A percentile compares a stretch with the other conserved stretches of the same genome.
phyloP scores from a whole-genome alignment of 1,140 invertebrate species.

The Micrasema longulum region DNA sequence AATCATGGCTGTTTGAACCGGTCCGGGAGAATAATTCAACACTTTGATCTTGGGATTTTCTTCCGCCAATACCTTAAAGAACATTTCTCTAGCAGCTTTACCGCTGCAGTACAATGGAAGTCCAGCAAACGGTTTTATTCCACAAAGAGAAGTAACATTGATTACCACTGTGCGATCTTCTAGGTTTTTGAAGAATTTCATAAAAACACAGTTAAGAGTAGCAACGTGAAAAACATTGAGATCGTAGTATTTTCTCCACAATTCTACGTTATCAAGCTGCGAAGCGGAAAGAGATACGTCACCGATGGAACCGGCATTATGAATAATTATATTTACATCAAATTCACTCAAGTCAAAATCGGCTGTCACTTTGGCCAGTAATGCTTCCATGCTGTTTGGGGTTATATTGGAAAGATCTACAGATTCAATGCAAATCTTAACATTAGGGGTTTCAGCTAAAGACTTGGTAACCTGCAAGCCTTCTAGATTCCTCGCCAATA shows the following conservation, averaged over 20 bases:
- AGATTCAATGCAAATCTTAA: conserved; percentile 68
- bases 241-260: conserved; percentile 78
- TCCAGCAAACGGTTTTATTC: conserved; percentile 79
- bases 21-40: conserved; percentile 94
- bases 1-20: conserved; percentile 92
- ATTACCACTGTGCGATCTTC: conserved; percentile 73
- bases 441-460: conserved; percentile 67
- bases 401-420: conserved; percentile 71
- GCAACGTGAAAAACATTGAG: conserved; percentile 85
- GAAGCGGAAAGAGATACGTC: conserved; percentile 73
- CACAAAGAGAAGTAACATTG: conserved; percentile 90
- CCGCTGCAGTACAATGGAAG: conserved; percentile 86
- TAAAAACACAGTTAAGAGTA: conserved; percentile 82
- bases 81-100: conserved; percentile 94
- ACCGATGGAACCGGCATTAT: conserved; percentile 92
- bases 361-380: conserved; percentile 63
- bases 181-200: conserved; percentile 74
- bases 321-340: conserved; percentile 80
- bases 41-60: conserved; percentile 84
- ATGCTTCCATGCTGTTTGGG: conserved; percentile 64
- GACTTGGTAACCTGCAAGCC: conserved; percentile 74
- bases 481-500: conserved; percentile 79
- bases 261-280: conserved; percentile 71
- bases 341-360: conserved; percentile 67
- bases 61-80: conserved; percentile 85